Conservation (phyloP, 2,113 vertebrate genomes). For the Stictonetta naevosa region DNA sequence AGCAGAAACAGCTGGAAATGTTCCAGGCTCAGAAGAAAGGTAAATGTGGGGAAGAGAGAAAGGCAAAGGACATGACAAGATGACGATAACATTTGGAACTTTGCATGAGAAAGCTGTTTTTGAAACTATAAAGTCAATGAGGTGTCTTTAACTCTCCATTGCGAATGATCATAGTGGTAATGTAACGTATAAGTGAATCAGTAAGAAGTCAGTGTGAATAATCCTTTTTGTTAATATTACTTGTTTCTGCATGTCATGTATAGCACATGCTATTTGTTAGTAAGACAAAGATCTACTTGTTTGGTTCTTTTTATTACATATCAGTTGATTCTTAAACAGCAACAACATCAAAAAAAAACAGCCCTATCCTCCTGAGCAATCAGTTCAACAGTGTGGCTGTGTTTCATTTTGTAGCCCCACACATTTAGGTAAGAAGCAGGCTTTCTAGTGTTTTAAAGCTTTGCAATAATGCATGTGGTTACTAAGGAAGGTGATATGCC, state of each 20-base stretch:
- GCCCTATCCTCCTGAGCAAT: not conserved
- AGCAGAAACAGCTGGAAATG: conserved; percentile 93
- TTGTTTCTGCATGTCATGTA: not conserved
- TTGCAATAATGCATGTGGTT: not conserved
- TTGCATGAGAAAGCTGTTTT: not conserved
- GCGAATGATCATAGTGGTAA: not conserved
- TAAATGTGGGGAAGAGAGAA: conserved; percentile 61
- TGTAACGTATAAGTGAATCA: not conserved
- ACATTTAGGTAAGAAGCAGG: not conserved
- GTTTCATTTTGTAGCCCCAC: not conserved
- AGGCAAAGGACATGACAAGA: not conserved
- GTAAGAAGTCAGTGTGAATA: not conserved
- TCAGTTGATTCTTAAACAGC: not conserved
- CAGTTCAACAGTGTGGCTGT: not conserved
- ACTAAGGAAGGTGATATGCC: not conserved
- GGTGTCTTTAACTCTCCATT: not conserved
- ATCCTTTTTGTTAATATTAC: not conserved
- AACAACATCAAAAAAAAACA: not conserved
- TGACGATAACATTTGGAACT: not conserved
- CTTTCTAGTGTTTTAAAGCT: not conserved
- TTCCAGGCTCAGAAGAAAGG: conserved; percentile 93
- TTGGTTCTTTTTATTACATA: not conserved
- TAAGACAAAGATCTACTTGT: not conserved
- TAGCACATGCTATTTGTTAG: not conserved
- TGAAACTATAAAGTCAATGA: not conserved